A percentile compares a stretch with the other conserved stretches of the same genome.
Conservation (phyloP, 2,797 vertebrate species). For the Iguana delicatissima region DNA sequence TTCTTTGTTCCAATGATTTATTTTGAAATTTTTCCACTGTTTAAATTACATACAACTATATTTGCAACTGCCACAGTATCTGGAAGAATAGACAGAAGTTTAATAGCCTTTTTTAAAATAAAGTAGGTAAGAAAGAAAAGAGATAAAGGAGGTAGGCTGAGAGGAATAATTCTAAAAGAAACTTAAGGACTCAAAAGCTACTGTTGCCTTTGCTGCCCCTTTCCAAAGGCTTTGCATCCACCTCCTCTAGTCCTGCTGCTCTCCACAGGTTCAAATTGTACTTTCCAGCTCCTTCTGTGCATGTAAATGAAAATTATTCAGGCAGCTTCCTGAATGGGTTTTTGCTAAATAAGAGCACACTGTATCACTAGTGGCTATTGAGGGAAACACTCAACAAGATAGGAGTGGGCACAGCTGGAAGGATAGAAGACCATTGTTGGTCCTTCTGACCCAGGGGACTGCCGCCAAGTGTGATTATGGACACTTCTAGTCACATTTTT, state of each 20-base stretch:
- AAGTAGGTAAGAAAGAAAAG: neutral
- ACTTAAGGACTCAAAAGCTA: neutral
- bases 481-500: too few species aligned
- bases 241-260: neutral
- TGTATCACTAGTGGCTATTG: neutral
- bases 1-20: too few species aligned
- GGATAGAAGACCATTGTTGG: too few species aligned
- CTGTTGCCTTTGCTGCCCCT: neutral
- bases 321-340: neutral
- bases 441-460: neutral
- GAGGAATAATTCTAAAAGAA: too few species aligned
- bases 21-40: too few species aligned
- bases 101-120: too few species aligned
- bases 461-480: too few species aligned
- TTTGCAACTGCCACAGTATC: too few species aligned
- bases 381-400: neutral
- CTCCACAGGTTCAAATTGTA: neutral
- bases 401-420: too few species aligned
- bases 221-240: neutral
- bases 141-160: neutral
- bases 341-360: neutral
- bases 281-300: neutral
- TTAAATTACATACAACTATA: too few species aligned
- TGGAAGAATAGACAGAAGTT: too few species aligned
- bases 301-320: neutral